Evolutionary conservation across 1,140 invertebrate species (phyloP).

Genomic region (Eciton burchellii): DNA sequence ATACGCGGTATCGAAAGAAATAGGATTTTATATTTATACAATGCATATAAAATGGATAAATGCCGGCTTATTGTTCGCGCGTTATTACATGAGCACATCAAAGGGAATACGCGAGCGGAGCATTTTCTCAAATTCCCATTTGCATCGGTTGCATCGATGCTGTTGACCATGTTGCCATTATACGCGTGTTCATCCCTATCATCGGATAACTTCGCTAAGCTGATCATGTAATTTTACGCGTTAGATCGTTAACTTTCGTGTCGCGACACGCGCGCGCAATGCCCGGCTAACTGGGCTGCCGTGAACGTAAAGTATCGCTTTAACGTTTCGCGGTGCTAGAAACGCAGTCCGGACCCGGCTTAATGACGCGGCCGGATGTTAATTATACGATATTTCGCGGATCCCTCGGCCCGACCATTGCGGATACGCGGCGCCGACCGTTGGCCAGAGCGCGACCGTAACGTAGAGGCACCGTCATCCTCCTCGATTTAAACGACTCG

Average conservation of each 20-base stretch:
- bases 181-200: not conserved
- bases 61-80: not conserved
- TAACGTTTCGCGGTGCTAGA: conserved; percentile 48
- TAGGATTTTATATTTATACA: not conserved
- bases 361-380: conserved; percentile 69
- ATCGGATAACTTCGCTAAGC: not conserved
- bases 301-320: conserved; percentile 48
- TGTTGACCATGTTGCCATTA: not conserved
- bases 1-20: not conserved
- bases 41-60: not conserved
- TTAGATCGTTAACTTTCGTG: conserved; percentile 38
- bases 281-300: not conserved
- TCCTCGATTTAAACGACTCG: conserved; percentile 42
- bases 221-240: conserved; percentile 23
- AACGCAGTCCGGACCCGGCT: conserved; percentile 45
- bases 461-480: not conserved
- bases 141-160: no score
- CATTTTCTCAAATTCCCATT: not conserved
- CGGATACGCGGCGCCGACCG: conserved; percentile 22
- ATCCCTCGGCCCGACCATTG: conserved; percentile 45
- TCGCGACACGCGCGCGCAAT: not conserved
- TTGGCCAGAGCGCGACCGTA: conserved; percentile 26
- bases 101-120: not conserved
- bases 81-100: not conserved
- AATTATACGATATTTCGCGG: conserved; percentile 71